These are phyloP conservation scores for Macheiramphus alcinus DNA, from an alignment of 2,113 vertebrate species.

Conservation along the genomic window DNA sequence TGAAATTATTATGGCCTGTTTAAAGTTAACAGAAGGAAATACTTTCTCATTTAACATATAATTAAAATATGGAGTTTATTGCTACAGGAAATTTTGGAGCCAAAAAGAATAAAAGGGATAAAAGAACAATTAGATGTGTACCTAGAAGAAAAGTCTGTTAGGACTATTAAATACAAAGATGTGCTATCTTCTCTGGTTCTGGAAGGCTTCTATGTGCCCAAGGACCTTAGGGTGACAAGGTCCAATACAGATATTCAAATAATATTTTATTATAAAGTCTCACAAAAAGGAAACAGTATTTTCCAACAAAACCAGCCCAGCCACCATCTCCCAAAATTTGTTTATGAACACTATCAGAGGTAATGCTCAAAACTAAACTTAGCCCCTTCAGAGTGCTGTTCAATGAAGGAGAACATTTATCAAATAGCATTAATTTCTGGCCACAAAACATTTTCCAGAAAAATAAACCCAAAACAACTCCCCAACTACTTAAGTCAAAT, in stretches of 20 bases:
- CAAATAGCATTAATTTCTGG: neutral
- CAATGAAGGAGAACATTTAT: neutral
- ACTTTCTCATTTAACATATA: neutral
- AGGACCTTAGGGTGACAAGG: neutral
- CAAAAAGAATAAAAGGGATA: neutral
- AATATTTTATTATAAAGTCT: neutral
- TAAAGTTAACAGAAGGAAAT: neutral
- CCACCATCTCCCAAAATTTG: neutral
- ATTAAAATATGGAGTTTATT: neutral
- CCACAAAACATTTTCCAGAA: neutral
- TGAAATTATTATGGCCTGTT: neutral
- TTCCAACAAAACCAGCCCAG: neutral
- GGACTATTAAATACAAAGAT: neutral
- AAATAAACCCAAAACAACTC: neutral
- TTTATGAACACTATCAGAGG: neutral
- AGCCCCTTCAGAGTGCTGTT: neutral
- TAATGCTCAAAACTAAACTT: neutral
- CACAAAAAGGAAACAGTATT: neutral
- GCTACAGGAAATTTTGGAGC: neutral
- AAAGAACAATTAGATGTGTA: neutral
- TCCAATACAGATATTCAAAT: neutral
- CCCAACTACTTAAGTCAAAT: neutral
- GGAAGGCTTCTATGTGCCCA: neutral
- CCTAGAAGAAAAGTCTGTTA: neutral
- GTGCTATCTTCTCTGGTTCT: neutral